Evolutionary conservation across 2,888 invertebrate species (phyloP).

Genomic region (Trachelus iudaicus): DNA sequence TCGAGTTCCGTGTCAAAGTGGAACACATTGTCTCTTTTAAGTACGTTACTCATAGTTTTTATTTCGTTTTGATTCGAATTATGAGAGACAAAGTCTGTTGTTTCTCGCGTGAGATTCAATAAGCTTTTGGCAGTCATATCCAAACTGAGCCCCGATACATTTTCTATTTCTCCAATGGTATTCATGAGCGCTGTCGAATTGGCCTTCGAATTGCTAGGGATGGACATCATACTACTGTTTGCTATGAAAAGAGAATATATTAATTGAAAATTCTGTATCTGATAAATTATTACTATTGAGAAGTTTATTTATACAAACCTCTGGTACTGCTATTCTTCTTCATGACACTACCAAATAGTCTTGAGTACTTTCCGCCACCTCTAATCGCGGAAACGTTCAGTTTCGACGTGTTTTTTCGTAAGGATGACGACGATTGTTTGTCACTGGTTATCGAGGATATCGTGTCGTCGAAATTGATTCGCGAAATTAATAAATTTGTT

Average conservation of each 20-base stretch:
- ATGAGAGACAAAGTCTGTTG: conserved; percentile 9
- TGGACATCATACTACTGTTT: conserved; percentile 39
- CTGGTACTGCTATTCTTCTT: conserved; percentile 7
- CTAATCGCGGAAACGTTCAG: conserved; percentile 18
- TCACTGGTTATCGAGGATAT: conserved; percentile 20
- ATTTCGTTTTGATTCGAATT: conserved; percentile 4
- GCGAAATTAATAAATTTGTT: conserved; percentile 34
- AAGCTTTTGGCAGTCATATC: conserved; percentile 32
- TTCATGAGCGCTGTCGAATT: conserved; percentile 44
- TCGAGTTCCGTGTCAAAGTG: neutral
- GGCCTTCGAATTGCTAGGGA: conserved; percentile 37
- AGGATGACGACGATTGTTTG: conserved; percentile 16
- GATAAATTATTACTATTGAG: neutral
- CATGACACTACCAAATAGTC: conserved; percentile 42
- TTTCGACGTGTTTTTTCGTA: conserved; percentile 16
- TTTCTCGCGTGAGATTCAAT: conserved; percentile 26
- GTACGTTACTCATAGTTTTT: conserved; percentile 4
- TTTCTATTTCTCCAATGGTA: conserved; percentile 32
- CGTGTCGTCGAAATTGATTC: conserved; percentile 43
- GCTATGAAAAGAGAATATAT: conserved; percentile 33
- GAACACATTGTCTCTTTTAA: conserved; percentile 17
- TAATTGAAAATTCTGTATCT: neutral
- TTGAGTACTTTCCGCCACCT: conserved; percentile 47
- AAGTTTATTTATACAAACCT: conserved; percentile 21
- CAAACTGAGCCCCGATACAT: conserved; percentile 35